Conservation (phyloP, 2,888 invertebrate genomes). For the Nephrotoma flavescens region DNA sequence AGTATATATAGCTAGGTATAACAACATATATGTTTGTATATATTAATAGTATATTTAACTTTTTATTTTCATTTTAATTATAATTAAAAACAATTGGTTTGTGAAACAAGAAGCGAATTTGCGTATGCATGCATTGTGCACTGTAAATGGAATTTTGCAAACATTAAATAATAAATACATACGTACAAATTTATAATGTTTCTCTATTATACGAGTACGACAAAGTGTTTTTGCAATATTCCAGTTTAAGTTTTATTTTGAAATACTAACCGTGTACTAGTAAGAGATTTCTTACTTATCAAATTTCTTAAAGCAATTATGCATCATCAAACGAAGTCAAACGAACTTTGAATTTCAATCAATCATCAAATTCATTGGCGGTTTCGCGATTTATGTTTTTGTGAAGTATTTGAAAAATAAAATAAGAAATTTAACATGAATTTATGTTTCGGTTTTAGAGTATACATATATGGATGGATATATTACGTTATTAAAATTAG, state of each 20-base stretch:
- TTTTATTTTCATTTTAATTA: neutral
- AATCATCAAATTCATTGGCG: neutral
- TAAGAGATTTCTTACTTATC: no score
- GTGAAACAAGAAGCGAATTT: neutral
- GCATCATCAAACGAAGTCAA: neutral
- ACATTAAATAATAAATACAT: neutral
- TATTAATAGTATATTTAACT: no score
- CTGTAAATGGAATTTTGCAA: neutral
- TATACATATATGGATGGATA: no score
- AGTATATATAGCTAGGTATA: neutral
- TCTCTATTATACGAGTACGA: neutral
- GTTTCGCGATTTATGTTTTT: neutral
- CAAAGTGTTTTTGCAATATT: neutral
- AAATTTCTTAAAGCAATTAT: neutral
- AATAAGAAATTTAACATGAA: neutral
- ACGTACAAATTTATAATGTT: neutral
- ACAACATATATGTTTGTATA: no score
- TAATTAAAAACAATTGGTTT: neutral
- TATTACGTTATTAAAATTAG: no score
- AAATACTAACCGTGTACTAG: neutral
- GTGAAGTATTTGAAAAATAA: neutral
- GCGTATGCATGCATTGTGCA: neutral
- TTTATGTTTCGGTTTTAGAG: neutral
- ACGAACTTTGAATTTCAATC: neutral
- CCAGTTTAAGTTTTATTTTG: neutral